A percentile compares a stretch with the other conserved stretches of the same genome.
phyloP scores from a whole-genome alignment of 30 jellyfish, hydroid and myxozoan genomes.

The Chironex yamaguchii region DNA sequence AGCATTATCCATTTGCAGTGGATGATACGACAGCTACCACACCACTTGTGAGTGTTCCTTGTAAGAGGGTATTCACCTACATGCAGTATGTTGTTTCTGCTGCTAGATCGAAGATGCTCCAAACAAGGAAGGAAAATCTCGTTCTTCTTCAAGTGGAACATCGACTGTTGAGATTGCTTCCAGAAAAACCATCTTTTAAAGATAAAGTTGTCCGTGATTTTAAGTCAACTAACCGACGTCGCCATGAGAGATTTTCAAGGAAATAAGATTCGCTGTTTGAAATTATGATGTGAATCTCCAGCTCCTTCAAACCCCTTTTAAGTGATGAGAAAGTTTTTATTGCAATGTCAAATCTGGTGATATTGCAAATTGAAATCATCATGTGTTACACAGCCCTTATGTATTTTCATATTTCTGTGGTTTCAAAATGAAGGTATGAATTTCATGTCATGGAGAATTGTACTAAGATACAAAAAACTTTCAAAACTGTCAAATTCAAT shows the following conservation, averaged over 20 bases:
- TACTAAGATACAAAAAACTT: too few relatives aligned
- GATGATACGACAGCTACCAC: slow-evolving; percentile 48
- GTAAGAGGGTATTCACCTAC: slow-evolving; percentile 55
- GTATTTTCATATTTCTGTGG: too few relatives aligned
- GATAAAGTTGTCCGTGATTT: neutral
- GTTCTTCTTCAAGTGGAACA: slow-evolving; percentile 54
- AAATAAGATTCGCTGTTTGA: slow-evolving; percentile 37
- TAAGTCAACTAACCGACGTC: neutral
- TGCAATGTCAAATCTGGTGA: too few relatives aligned
- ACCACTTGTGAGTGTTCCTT: slow-evolving; percentile 35
- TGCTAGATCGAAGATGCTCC: slow-evolving; percentile 42
- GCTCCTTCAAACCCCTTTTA: too few relatives aligned
- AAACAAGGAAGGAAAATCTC: slow-evolving; percentile 50
- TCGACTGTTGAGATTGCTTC: slow-evolving; percentile 3
- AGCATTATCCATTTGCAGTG: slow-evolving; percentile 44
- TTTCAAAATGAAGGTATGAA: too few relatives aligned
- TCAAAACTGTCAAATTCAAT: too few relatives aligned
- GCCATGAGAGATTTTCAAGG: slow-evolving; percentile 44
- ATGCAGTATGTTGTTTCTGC: slow-evolving; percentile 54
- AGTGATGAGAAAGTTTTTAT: too few relatives aligned
- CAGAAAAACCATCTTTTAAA: slow-evolving; percentile 1
- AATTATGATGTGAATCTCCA: too few relatives aligned
- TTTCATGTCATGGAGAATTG: too few relatives aligned
- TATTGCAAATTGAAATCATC: too few relatives aligned
- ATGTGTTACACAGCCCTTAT: too few relatives aligned